Base-by-base conservation (phyloP, 2,797 vertebrate species). In the Muraenolepis orangiensis region DNA sequence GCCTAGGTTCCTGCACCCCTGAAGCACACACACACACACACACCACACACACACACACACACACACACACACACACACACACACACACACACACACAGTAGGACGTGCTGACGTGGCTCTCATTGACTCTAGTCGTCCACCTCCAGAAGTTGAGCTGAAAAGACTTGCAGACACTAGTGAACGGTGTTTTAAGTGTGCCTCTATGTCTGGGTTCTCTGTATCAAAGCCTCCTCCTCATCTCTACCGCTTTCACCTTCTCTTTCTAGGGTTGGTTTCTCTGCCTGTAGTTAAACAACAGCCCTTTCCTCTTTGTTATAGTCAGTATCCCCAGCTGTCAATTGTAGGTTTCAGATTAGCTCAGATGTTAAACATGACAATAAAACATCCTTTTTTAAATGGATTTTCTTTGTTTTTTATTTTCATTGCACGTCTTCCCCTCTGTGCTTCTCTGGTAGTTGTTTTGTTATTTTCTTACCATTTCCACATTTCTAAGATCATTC, bases 1-100 rank as follows among this genome's bases (percentile, higher is more conserved):
- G 86, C 76, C 78, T 30, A 70, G 75, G 81, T 85, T 91, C 90
- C 87, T 87, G n/a, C 18, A 7, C 51, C 51, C 51, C 51, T 57
- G 20, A n/a, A 57, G 20, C 51, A 57, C 51, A 23, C 51, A 57
- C 51, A n/a, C n/a, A 57, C 51, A 57, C 51, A n/a, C 51, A 23
- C 51, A 23, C 51, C 51, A 10, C 51, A 57, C 51, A 10, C 51
- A 57, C 51, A 23, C 32, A 34, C 51, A 57, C 51, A 11, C 51
- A 57, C 51, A 11, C 51, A 23, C 51, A 11, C 51, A 57, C n/a
- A 23, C 51, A 57, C 51, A 23, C 51, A 57, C 51, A 57, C 51
- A 23, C 51, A 57, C 51, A 23, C 51, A 57, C 51, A n/a, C 46
- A 57, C 18, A n/a, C 46, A 57, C 46, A 20, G 51, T 18, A n/a